These are phyloP conservation scores for Magallana nippona DNA, from an alignment of 2,888 invertebrate genomes.

Conservation along the genomic window DNA sequence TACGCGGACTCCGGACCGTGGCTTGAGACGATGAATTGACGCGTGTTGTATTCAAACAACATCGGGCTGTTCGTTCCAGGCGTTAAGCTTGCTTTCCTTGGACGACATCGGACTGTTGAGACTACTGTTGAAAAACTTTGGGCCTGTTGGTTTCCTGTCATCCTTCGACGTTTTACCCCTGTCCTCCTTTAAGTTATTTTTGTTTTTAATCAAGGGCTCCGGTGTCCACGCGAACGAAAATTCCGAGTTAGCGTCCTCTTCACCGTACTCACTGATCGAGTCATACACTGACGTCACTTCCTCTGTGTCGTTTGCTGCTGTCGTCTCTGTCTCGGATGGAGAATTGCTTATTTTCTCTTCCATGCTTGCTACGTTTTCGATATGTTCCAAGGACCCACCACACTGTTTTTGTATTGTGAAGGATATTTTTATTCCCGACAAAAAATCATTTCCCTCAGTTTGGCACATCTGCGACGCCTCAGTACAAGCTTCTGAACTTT, in stretches of 20 bases:
- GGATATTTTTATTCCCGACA: slow-evolving; percentile 61
- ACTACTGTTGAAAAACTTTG: slow-evolving; percentile 50
- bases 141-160: neutral
- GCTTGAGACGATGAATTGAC: neutral
- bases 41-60: slow-evolving; percentile 32
- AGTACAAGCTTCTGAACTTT: slow-evolving; percentile 49
- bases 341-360: neutral
- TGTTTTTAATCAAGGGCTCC: slow-evolving; percentile 21
- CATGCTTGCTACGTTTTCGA: neutral
- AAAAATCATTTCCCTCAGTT: slow-evolving; percentile 56
- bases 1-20: too few species aligned
- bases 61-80: slow-evolving; percentile 51
- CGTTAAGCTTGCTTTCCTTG: slow-evolving; percentile 30
- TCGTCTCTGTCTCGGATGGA: neutral
- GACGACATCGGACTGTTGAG: slow-evolving; percentile 46
- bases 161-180: neutral
- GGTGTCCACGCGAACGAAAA: slow-evolving; percentile 63
- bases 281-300: slow-evolving; percentile 4
- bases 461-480: slow-evolving; percentile 63
- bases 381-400: neutral
- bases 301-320: neutral
- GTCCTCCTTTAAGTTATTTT: neutral
- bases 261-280: slow-evolving; percentile 57
- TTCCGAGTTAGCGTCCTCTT: slow-evolving; percentile 63
- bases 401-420: slow-evolving; percentile 53